Base-by-base conservation (phyloP, 1,140 invertebrate species). In the Eubasilissa regina region DNA sequence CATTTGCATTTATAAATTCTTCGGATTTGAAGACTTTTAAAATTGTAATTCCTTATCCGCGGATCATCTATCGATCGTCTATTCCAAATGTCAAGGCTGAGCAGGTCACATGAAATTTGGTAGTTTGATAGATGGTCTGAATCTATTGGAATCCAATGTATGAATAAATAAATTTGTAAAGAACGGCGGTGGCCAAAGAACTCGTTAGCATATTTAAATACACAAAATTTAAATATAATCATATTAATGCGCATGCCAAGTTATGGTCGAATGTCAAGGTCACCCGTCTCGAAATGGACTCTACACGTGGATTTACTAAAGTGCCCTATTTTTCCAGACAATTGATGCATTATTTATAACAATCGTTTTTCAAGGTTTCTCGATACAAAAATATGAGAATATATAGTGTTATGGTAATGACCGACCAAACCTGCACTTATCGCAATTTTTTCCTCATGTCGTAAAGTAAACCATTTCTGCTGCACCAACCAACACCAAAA, bases 61-160 rank as follows among this genome's bases (percentile, higher is more conserved):
- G 55, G 72, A 75, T 1, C 58, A 60, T 81, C 77, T 58, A 58
- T 77, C 76, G 68, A 78, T 81, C 58, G 51, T 44, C 35, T 66
- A 44, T 58, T 80, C 56, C 56, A 76, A 81, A 78, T 81, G 80
- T 78, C 80, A 81, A 81, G 80, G 80, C 64, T 81, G 70, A 53
- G 25, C 66, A 55, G 75, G 79, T 75, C 80, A 75, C 17, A 78
- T 45, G 64, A 47, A 75, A 58, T 75, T 75, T 56, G 73, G 53
- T 75, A 45, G 53, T 56, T 58, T 58, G 73, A 55, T 68, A 15
- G 76, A 68, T 64, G 25, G 35, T 45, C 44, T 51, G 21, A 51
- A 73, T 75, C 19, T 70, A 51, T 64, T 56, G 64, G 47, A 66
- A 62, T 78, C 48, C 11, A 56, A 43, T 66, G 56, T 48, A 21